Evolutionary conservation across 2,797 vertebrate genomes (phyloP).

Genomic region (Coranthus polyacanthus): DNA sequence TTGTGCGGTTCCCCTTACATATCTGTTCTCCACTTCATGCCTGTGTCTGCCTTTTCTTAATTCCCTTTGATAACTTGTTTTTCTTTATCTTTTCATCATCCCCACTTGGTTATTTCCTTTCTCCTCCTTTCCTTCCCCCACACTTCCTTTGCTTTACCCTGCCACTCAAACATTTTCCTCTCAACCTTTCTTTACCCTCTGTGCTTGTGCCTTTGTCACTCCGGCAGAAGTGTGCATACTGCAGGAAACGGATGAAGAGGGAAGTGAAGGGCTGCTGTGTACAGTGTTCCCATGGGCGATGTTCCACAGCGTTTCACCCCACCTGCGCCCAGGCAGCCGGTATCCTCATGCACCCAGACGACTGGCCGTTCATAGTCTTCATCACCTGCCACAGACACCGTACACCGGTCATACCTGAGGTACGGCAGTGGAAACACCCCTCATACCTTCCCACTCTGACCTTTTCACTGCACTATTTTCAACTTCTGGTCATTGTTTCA

Average conservation of each 20-base stretch:
- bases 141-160: slow-evolving; percentile 36
- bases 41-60: slow-evolving; percentile 7
- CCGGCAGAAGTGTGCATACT: slow-evolving; percentile 94
- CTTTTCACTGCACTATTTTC: too few relatives aligned
- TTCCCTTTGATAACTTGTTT: slow-evolving; percentile 15
- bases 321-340: slow-evolving; percentile 97
- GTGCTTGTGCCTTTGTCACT: slow-evolving; percentile 25
- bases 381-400: slow-evolving; percentile 95
- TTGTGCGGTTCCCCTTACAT: slow-evolving; percentile 22
- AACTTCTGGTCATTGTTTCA: too few relatives aligned
- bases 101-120: slow-evolving; percentile 32
- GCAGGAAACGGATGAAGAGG: slow-evolving; percentile 94
- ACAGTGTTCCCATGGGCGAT: slow-evolving; percentile 97
- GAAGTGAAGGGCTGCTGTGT: slow-evolving; percentile 93
- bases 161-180: slow-evolving; percentile 13
- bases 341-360: slow-evolving; percentile 96
- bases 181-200: neutral
- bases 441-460: neutral
- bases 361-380: slow-evolving; percentile 97
- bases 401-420: slow-evolving; percentile 88
- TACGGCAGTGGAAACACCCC: slow-evolving; percentile 55
- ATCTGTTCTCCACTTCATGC: slow-evolving; percentile 7
- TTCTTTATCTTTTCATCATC: slow-evolving; percentile 13
- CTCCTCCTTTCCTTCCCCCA: slow-evolving; percentile 36
- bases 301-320: slow-evolving; percentile 95